Evolutionary conservation across 2,888 invertebrate species (phyloP).

Genomic region (Lepidochrysops patricia): DNA sequence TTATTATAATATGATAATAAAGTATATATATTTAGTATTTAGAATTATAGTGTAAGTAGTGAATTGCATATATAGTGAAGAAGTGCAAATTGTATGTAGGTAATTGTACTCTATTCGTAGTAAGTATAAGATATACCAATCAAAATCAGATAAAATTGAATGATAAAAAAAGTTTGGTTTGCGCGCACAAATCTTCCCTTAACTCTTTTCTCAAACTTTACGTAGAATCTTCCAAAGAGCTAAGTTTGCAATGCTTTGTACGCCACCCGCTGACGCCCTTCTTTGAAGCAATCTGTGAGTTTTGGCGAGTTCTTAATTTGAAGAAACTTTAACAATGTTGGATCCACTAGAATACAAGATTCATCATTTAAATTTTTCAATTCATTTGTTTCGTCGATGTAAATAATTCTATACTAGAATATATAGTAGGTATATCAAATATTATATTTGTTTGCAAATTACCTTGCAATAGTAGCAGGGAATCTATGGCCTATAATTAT

Average conservation of each 20-base stretch:
- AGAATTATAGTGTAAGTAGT: no score
- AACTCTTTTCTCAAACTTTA: slow-evolving; percentile 27
- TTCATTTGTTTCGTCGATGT: neutral
- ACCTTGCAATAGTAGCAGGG: no score
- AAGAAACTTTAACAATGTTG: slow-evolving; percentile 38
- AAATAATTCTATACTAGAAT: neutral
- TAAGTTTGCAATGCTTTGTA: slow-evolving; percentile 42
- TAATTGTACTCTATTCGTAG: neutral
- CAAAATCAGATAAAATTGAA: neutral
- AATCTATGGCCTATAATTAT: no score
- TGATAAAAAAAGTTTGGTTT: neutral
- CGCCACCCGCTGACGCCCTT: slow-evolving; percentile 29
- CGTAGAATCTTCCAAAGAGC: slow-evolving; percentile 39
- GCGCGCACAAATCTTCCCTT: neutral
- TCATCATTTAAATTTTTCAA: slow-evolving; percentile 20
- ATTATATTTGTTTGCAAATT: neutral
- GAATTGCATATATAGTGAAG: neutral
- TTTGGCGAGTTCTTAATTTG: slow-evolving; percentile 46
- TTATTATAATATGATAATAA: no score
- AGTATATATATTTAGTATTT: neutral
- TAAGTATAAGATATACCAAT: neutral
- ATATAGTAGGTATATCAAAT: neutral
- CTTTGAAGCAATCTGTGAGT: slow-evolving; percentile 47
- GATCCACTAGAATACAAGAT: slow-evolving; percentile 35
- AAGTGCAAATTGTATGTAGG: neutral